Conservation (phyloP, 2,113 vertebrate genomes). For the Trematocara marginatum region DNA sequence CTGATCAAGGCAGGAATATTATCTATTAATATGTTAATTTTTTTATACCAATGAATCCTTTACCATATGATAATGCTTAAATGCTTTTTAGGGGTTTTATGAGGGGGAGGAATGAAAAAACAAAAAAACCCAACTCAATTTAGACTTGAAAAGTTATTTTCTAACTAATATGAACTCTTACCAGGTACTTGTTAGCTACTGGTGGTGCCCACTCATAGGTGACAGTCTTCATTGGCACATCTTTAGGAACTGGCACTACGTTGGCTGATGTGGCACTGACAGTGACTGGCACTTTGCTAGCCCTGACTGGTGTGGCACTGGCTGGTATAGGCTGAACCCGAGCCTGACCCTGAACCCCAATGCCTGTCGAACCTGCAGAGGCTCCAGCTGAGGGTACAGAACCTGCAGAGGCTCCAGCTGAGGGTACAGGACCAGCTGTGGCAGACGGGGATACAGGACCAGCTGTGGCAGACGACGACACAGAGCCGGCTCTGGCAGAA, state of each 20-base stretch:
- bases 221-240: conserved; percentile 80
- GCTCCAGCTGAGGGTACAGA: not conserved
- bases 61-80: not conserved
- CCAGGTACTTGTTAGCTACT: conserved; percentile 87
- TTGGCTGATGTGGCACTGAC: conserved; percentile 13
- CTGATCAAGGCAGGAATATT: not conserved
- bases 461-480: not conserved
- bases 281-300: conserved; percentile 5
- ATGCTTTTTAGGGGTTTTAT: not conserved
- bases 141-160: not conserved
- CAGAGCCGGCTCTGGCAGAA: not conserved
- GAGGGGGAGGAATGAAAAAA: not conserved
- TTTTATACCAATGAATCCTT: not conserved
- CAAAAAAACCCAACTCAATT: not conserved
- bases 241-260: conserved; percentile 76
- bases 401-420: not conserved
- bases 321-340: not conserved
- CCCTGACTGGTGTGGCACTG: not conserved
- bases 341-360: not conserved
- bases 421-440: not conserved
- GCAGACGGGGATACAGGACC: not conserved
- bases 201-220: conserved; percentile 97
- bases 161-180: conserved; percentile 55
- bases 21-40: not conserved
- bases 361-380: not conserved